Evolutionary conservation across 2,797 vertebrate genomes (phyloP).

Genomic region (Setipinna tenuifilis): DNA sequence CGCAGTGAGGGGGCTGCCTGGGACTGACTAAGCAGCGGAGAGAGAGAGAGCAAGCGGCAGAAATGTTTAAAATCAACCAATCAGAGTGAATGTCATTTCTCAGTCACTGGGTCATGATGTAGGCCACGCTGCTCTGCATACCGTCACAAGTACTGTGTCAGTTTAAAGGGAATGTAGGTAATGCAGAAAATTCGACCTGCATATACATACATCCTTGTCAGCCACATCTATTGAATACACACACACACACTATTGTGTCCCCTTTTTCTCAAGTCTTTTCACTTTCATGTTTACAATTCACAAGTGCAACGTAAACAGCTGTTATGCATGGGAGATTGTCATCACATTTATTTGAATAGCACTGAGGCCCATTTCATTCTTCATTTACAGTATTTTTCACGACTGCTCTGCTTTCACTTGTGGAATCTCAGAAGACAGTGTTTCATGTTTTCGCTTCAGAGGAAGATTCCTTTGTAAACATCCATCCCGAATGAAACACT

Average conservation of each 20-base stretch:
- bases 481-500: background rate
- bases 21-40: background rate
- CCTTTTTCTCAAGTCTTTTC: background rate
- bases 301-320: background rate
- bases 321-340: background rate
- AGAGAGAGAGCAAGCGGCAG: background rate
- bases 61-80: background rate
- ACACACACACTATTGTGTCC: too few relatives aligned
- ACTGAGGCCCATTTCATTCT: background rate
- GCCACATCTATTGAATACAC: background rate
- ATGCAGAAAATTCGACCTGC: background rate
- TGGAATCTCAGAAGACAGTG: background rate
- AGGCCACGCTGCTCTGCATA: background rate
- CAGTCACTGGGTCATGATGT: background rate
- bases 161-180: background rate
- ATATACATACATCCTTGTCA: background rate
- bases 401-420: background rate
- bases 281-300: background rate
- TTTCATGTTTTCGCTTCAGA: slow-evolving; percentile 13
- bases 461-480: background rate
- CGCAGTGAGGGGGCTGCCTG: background rate
- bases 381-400: background rate
- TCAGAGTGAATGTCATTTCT: background rate
- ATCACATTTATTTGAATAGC: background rate
- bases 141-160: background rate